Base-by-base conservation (phyloP, 2,113 vertebrate genomes). In the Pedionomus torquatus region DNA sequence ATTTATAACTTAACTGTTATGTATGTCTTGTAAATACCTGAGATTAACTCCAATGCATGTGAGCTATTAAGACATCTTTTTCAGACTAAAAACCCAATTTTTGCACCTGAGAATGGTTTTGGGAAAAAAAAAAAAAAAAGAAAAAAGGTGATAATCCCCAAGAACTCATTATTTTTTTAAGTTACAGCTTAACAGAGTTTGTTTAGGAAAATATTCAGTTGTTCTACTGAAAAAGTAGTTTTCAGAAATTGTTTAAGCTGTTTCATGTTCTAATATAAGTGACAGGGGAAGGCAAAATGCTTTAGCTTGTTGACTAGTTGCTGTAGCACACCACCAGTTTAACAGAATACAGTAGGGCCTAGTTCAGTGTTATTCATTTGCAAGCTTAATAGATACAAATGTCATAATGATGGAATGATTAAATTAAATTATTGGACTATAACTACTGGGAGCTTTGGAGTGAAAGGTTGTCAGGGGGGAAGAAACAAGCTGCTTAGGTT, bases 101-200 rank as follows among this genome's bases (percentile, higher is more conserved):
- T 63, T 77, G 8, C 20, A 3, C 51, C 51, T 74, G n/a, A 89
- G 25, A 33, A 10, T 33, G 11, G 16, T 52, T 52, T 51, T 15
- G 15, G 15, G 41, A 13, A 13, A 41, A 41, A 51, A 51, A 44
- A 17, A 44, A 18, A 24, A n/a, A n/a, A n/a, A n/a, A n/a, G n/a
- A n/a, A n/a, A 3, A 4, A 3, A 9, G 31, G 2, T 2, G 30
- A 1, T 17, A 17, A 5, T 61, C 23, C 17, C 6, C 44, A 61
- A 0, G 60, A 87, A 35, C 33, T 90, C 3, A 7, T 8, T 1
- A 10, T 54, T 77, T 87, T 55, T 54, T 75, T 19, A 48, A 83
- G 19, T 69, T 57, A 46, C 17, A 80, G 9, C 35, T 66, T 60
- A 70, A 5, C n/a, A 17, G 49, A 49, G 28, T 74, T 83, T 71